These are phyloP conservation scores for Villa cingulata DNA, from an alignment of 2,888 invertebrate species.

Conservation along the genomic window DNA sequence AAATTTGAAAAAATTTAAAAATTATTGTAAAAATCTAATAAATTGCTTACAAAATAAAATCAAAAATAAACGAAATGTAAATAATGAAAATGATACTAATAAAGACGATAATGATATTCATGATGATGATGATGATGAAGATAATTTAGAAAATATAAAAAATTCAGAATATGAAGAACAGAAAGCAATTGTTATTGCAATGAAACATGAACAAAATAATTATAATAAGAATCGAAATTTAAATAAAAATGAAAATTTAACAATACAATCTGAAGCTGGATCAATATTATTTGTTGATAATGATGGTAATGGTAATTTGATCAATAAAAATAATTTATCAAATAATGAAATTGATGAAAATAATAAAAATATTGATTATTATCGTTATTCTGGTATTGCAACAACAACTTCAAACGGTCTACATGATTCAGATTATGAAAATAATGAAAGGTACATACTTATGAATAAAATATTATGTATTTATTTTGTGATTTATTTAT, in stretches of 20 bases:
- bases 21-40: too few species aligned
- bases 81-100: not conserved
- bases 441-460: too few species aligned
- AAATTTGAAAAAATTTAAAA: too few species aligned
- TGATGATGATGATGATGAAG: too few species aligned
- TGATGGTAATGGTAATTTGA: not conserved
- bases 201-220: not conserved
- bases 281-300: not conserved
- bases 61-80: not conserved
- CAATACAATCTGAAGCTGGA: constrained; percentile 4
- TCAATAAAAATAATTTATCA: not conserved
- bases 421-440: not conserved
- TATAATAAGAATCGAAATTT: too few species aligned
- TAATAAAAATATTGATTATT: not conserved
- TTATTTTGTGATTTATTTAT: too few species aligned
- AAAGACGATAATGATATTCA: too few species aligned
- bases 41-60: too few species aligned
- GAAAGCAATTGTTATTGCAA: not conserved
- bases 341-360: not conserved
- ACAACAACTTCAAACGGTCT: too few species aligned
- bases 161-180: not conserved
- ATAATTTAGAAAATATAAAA: not conserved
- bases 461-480: too few species aligned
- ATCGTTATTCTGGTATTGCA: not conserved
- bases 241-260: not conserved